phyloP scores from a whole-genome alignment of 2,888 invertebrate species.

The Notocelia uddmanniana region DNA sequence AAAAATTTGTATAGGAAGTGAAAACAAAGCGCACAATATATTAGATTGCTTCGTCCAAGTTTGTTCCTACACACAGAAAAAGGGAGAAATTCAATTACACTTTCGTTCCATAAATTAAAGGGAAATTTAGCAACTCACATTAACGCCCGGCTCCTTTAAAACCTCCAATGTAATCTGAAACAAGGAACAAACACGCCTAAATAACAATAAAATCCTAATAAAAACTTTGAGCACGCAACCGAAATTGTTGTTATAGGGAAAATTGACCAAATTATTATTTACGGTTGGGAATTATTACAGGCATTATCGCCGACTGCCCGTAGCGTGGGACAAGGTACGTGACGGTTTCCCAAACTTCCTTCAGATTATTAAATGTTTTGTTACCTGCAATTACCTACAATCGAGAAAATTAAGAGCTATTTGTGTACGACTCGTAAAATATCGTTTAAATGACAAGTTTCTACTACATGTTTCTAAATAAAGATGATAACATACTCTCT shows the following conservation, averaged over 20 bases:
- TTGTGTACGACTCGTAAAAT: not conserved
- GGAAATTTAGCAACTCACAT: slow-evolving; percentile 82
- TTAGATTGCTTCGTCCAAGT: slow-evolving; percentile 53
- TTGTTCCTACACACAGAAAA: slow-evolving; percentile 53
- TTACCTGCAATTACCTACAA: slow-evolving; percentile 36
- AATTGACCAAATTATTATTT: slow-evolving; percentile 86
- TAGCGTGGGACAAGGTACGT: slow-evolving; percentile 28
- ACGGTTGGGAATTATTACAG: slow-evolving; percentile 82
- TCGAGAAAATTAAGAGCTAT: slow-evolving; percentile 27
- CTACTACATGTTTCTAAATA: not conserved
- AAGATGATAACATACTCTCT: not conserved
- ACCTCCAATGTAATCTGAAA: slow-evolving; percentile 84
- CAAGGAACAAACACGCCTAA: slow-evolving; percentile 86
- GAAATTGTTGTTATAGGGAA: slow-evolving; percentile 75
- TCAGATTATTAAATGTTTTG: slow-evolving; percentile 35
- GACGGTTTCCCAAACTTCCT: slow-evolving; percentile 25
- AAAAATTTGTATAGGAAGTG: slow-evolving; percentile 41
- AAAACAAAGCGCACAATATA: slow-evolving; percentile 41
- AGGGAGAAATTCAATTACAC: slow-evolving; percentile 72
- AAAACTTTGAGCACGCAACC: slow-evolving; percentile 85
- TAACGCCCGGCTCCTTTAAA: slow-evolving; percentile 83
- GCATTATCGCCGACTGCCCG: slow-evolving; percentile 66
- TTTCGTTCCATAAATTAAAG: slow-evolving; percentile 74
- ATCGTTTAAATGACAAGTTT: not conserved
- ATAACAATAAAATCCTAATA: slow-evolving; percentile 86